A percentile compares a stretch with the other conserved stretches of the same genome.
Evolutionary conservation across 2,113 vertebrate species (phyloP).

Genomic region (Glaucomys volans): DNA sequence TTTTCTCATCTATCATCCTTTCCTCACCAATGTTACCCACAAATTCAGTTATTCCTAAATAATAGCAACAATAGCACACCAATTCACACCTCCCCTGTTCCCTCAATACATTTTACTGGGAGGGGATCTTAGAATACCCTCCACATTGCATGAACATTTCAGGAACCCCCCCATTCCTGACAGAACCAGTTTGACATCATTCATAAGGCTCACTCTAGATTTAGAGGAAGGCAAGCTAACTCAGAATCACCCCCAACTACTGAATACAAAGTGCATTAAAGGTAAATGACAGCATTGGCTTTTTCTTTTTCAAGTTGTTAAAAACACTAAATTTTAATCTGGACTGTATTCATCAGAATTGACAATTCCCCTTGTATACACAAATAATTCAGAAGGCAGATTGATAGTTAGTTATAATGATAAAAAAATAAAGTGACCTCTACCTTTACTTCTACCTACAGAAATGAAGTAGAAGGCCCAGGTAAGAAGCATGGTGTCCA

Average conservation of each 20-base stretch:
- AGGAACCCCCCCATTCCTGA: neutral
- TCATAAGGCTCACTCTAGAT: neutral
- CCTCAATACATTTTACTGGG: neutral
- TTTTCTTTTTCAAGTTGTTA: conserved; percentile 25
- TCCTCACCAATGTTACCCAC: neutral
- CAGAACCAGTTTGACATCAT: neutral
- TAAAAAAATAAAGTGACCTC: conserved; percentile 87
- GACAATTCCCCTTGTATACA: conserved; percentile 42
- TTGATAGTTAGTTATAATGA: conserved; percentile 75
- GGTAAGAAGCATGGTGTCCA: conserved; percentile 86
- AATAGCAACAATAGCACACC: neutral
- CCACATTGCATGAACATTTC: neutral
- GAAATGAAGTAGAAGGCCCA: conserved; percentile 87
- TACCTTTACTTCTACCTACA: conserved; percentile 99
- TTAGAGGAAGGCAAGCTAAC: conserved; percentile 7
- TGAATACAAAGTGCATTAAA: neutral
- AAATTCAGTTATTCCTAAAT: neutral
- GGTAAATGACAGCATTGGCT: neutral
- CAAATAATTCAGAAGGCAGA: conserved; percentile 77
- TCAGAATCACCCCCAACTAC: neutral
- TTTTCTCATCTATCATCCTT: neutral
- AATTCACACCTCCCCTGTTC: neutral
- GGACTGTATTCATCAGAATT: conserved; percentile 63
- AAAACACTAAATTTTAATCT: conserved; percentile 55
- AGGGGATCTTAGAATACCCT: neutral